These are phyloP conservation scores for Nasonovia ribisnigri DNA, from an alignment of 2,888 invertebrate species.

Conservation along the genomic window DNA sequence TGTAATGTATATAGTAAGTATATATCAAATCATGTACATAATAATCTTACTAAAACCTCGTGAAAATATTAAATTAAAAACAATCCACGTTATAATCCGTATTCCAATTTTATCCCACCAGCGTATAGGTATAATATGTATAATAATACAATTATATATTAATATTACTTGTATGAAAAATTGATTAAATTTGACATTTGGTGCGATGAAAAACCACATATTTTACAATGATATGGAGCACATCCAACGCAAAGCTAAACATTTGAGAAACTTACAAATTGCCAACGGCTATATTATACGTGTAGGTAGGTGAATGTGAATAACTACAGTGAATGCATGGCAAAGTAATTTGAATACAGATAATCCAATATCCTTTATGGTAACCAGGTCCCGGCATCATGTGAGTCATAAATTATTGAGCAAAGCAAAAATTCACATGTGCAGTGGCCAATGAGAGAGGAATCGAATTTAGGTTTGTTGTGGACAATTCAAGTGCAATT, in stretches of 20 bases:
- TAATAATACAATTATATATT: no score
- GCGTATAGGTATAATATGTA: neutral
- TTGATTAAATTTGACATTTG: neutral
- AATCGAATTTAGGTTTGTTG: neutral
- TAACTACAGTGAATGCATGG: neutral
- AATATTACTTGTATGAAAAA: neutral
- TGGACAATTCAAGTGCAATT: neutral
- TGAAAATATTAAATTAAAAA: constrained; percentile 4
- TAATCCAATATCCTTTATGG: neutral
- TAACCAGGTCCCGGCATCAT: neutral
- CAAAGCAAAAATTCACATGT: neutral
- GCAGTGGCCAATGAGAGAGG: neutral
- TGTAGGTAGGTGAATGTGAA: neutral
- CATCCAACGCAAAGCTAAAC: neutral
- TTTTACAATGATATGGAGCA: neutral
- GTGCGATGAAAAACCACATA: no score
- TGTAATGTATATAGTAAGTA: neutral
- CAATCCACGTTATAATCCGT: neutral
- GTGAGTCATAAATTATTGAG: neutral
- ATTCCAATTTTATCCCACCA: neutral
- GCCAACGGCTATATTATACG: neutral
- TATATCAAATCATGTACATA: neutral
- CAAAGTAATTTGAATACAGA: neutral
- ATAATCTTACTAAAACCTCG: neutral
- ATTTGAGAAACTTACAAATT: neutral